Base-by-base conservation (phyloP, 2,113 vertebrate species). In the Zonotrichia leucophrys region DNA sequence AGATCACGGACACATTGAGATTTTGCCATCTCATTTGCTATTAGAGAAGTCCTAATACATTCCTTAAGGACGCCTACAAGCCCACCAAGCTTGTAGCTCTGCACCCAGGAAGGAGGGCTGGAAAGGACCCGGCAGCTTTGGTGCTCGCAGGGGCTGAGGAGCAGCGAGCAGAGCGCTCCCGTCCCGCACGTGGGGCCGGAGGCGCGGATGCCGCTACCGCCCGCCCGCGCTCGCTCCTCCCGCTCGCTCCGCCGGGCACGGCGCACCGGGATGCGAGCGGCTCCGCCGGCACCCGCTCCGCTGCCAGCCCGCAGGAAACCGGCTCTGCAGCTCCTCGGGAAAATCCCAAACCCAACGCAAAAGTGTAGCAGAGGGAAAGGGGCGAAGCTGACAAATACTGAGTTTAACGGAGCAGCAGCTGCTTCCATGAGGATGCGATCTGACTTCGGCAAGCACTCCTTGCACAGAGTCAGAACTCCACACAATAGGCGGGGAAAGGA, bases 231-330 rank as follows among this genome's bases (percentile, higher is more conserved):
- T 15, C 8, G 1, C 75, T 72, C 21, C 69, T 73, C 63, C 53
- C 5, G 1, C 4, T 12, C 12, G 41, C 0, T 1, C 56, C 14
- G 64, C 69, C 2, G 0, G 46, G 42, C 56, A 7, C n/a, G 62
- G 53, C 6, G 39, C 58, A 0, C 58, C 4, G 58, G 4, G 58
- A 37, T 12, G 17, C 4, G 0, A 15, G 13, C 0, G 3, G 30
- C 21, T 31, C 3, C 15, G 5, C 72, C 16, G 52, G 15, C 19
- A 0, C 37, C 5, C 52, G 44, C 53, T n/a, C 56, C 7, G 0
- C 49, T 2, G 1, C 1, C 13, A 94, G 18, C 35, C 24, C 27
- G 5, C 5, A 1, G 30, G 21, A 39, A 53, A 55, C 4, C 76
- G 4, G 42, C 67, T 49, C 83, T 15, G n/a, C 1, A 1, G 9